These are phyloP conservation scores for Dasyprocta punctata DNA, from an alignment of 2,113 vertebrate species.

Conservation along the genomic window DNA sequence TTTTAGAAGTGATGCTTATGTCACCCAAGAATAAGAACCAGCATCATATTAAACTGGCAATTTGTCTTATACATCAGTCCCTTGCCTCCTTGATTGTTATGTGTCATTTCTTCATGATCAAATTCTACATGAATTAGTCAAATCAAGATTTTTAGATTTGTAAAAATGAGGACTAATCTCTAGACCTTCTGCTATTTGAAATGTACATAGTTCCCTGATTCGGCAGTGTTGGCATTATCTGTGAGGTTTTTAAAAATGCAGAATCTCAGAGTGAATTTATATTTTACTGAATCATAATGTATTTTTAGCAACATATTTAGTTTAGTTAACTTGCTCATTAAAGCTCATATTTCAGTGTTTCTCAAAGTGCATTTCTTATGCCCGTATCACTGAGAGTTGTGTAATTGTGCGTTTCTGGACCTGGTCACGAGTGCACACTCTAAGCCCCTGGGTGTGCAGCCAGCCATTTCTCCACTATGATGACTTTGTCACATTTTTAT, in stretches of 20 bases:
- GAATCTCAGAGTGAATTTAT: neutral
- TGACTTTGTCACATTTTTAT: neutral
- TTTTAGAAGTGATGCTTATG: neutral
- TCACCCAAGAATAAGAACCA: neutral
- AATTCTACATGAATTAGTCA: neutral
- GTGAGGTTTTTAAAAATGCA: neutral
- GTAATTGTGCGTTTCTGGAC: neutral
- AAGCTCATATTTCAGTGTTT: neutral
- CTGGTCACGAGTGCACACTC: neutral
- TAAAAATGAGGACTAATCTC: neutral
- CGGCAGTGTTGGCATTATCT: neutral
- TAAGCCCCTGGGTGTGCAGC: neutral
- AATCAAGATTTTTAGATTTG: neutral
- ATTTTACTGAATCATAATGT: neutral
- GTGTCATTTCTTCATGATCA: neutral
- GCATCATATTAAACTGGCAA: neutral
- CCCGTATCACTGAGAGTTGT: neutral
- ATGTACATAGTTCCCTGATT: neutral
- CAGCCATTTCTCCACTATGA: neutral
- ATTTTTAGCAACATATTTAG: slow-evolving; percentile 12
- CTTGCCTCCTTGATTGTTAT: neutral
- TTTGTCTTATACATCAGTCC: neutral
- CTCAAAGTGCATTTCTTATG: neutral
- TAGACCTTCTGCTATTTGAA: neutral
- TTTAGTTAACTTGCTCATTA: neutral